phyloP scores from a whole-genome alignment of 37 sponge, comb jelly and placozoan genomes.

The Eunapius fragilis region DNA sequence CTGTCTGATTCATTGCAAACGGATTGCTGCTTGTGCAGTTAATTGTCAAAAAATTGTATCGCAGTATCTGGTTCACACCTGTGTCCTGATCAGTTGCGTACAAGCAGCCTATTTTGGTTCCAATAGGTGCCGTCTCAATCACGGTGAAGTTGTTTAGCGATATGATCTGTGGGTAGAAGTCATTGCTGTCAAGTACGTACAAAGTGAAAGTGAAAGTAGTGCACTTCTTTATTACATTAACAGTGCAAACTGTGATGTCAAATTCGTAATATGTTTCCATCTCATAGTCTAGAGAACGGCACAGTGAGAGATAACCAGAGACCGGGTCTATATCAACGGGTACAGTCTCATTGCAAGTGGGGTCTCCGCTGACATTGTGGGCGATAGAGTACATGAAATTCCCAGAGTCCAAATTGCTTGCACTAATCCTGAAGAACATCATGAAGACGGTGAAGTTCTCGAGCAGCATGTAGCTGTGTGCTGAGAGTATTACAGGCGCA shows the following conservation, averaged over 20 bases:
- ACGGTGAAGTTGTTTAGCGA: conserved; percentile 51
- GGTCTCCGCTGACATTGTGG: conserved; percentile 22
- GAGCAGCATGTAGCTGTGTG: conserved; percentile 1
- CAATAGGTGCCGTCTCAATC: conserved; percentile 44
- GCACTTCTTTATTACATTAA: conserved; percentile 25
- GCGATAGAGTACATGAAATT: neutral
- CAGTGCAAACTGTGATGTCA: conserved; percentile 61
- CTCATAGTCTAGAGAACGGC: conserved; percentile 62
- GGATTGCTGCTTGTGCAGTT: conserved; percentile 36
- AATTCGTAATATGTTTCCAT: conserved; percentile 22
- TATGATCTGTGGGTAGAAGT: conserved; percentile 55
- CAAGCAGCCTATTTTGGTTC: conserved; percentile 45
- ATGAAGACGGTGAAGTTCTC: conserved; percentile 35
- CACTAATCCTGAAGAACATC: conserved; percentile 3
- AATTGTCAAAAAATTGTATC: neutral
- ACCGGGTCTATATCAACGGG: conserved; percentile 50
- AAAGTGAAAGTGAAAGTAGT: conserved; percentile 23
- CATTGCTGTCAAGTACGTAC: conserved; percentile 62
- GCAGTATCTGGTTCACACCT: conserved; percentile 40
- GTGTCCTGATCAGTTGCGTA: conserved; percentile 72
- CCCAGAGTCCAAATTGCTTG: conserved; percentile 62
- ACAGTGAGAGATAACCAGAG: conserved; percentile 43
- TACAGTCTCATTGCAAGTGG: conserved; percentile 17
- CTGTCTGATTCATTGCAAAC: conserved; percentile 35
- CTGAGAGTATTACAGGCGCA: neutral